phyloP scores from a whole-genome alignment of 1,140 invertebrate species.

The Rhopalosiphum maidis region DNA sequence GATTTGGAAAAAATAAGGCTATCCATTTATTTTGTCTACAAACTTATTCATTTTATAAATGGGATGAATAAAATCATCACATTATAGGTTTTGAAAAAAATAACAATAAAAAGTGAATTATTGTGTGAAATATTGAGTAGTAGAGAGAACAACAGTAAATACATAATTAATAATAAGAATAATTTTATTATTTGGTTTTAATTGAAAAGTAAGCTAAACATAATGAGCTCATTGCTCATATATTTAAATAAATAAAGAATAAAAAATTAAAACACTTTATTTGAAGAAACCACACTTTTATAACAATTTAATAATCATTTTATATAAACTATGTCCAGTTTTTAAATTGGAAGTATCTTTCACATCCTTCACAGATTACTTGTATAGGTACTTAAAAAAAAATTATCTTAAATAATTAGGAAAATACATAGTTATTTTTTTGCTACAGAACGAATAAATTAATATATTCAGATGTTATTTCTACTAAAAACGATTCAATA shows the following conservation, averaged over 20 bases:
- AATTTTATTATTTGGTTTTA: background rate
- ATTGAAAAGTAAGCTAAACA: background rate
- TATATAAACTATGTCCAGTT: too few species aligned
- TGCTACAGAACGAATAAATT: background rate
- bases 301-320: too few species aligned
- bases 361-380: background rate
- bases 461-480: background rate
- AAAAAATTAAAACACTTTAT: background rate
- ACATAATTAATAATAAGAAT: background rate
- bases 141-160: background rate
- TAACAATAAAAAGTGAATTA: too few species aligned
- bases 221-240: background rate
- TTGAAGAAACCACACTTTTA: background rate
- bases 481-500: background rate
- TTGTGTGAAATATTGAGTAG: too few species aligned
- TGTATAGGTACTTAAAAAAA: background rate
- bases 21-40: too few species aligned
- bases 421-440: background rate
- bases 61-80: too few species aligned
- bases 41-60: too few species aligned
- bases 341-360: too few species aligned
- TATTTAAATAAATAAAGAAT: background rate
- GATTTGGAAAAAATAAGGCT: too few species aligned
- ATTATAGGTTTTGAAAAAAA: too few species aligned
- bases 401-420: background rate